Percentiles rank a stretch among this genome's conserved stretches.
These are phyloP conservation scores for Anolis sagrei DNA, from an alignment of 2,113 vertebrate genomes.

Conservation along the genomic window DNA sequence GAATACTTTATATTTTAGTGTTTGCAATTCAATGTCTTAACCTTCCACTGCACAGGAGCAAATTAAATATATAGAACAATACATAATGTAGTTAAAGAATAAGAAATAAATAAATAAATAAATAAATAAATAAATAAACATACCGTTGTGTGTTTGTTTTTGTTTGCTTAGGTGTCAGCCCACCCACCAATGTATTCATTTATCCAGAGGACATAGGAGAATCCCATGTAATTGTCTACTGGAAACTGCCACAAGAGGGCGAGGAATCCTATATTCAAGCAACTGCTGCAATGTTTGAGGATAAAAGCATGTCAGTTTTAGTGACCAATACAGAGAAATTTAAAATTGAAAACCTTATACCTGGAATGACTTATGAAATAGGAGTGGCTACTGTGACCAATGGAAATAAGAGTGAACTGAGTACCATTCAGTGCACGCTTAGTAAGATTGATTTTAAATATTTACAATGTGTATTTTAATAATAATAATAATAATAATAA, in stretches of 20 bases:
- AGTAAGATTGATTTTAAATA: constrained; percentile 72
- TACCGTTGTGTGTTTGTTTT: constrained; percentile 3
- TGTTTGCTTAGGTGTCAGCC: constrained; percentile 75
- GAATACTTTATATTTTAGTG: no score
- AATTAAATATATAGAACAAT: neutral
- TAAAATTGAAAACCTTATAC: constrained; percentile 74
- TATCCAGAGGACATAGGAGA: constrained; percentile 64
- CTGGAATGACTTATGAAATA: constrained; percentile 84
- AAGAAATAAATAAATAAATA: neutral
- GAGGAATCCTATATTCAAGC: constrained; percentile 77
- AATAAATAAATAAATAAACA: neutral
- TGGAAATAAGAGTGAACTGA: constrained; percentile 78
- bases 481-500: no score
- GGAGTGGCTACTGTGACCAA: constrained; percentile 78
- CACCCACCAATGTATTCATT: constrained; percentile 73
- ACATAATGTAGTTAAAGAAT: neutral
- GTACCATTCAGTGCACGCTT: constrained; percentile 78
- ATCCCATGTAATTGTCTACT: constrained; percentile 78
- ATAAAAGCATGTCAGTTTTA: constrained; percentile 60
- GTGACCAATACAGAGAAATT: constrained; percentile 73
- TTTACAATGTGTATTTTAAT: neutral
- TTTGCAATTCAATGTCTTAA: no score
- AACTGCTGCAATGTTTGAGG: constrained; percentile 44
- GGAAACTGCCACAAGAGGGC: constrained; percentile 69
- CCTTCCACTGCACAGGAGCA: no score